A percentile compares a stretch with the other conserved stretches of the same genome.
Evolutionary conservation across 2,113 vertebrate species (phyloP).

Genomic region (Melanocharis versteri): DNA sequence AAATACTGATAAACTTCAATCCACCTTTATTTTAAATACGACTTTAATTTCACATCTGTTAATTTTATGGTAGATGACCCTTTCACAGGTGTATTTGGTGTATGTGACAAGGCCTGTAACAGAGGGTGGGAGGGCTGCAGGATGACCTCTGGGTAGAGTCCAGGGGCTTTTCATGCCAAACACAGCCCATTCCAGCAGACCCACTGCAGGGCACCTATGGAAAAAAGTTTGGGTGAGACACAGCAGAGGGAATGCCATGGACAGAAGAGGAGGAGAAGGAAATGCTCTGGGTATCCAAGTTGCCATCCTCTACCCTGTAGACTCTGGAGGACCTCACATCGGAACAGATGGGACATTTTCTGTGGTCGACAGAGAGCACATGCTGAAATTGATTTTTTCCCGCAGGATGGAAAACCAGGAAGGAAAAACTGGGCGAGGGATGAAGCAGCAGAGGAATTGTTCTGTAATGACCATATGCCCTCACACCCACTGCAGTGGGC

Average conservation of each 20-base stretch:
- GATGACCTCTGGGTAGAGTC: background rate
- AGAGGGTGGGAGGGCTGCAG: background rate
- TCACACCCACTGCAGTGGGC: fast-evolving
- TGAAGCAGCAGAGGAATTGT: background rate
- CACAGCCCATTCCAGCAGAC: background rate
- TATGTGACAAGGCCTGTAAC: background rate
- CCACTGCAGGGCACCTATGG: background rate
- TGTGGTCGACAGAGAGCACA: fast-evolving
- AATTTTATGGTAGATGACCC: background rate
- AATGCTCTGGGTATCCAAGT: background rate
- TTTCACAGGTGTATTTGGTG: background rate
- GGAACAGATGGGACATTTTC: background rate
- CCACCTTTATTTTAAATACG: background rate
- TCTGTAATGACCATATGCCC: background rate
- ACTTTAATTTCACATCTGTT: background rate
- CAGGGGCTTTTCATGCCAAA: background rate
- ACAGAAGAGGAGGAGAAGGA: background rate
- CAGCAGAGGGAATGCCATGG: background rate
- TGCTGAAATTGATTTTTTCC: background rate
- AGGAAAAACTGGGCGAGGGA: background rate
- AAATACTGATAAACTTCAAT: background rate
- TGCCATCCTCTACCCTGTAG: background rate
- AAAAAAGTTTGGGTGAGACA: background rate
- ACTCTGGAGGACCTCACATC: background rate
- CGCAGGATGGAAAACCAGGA: no score